Evolutionary conservation across 2,888 invertebrate genomes (phyloP).

Genomic region (Urechis unicinctus): DNA sequence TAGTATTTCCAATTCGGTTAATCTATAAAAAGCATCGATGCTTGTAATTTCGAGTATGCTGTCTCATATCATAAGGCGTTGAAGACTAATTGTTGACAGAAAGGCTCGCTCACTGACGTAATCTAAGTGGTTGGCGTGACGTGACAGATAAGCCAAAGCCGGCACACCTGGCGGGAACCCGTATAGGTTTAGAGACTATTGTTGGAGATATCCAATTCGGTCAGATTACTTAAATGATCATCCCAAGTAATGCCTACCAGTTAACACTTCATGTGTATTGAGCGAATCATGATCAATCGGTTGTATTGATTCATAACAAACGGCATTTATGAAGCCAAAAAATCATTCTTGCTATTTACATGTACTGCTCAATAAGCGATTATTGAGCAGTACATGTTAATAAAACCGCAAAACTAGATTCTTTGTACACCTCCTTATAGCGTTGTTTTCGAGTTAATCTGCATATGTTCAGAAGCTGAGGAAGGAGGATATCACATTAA

Average conservation of each 20-base stretch:
- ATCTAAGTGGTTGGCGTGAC: constrained; percentile 11
- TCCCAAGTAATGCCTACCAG: constrained; percentile 10
- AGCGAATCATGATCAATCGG: too few species aligned
- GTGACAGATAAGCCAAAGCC: not conserved
- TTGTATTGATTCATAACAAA: too few species aligned
- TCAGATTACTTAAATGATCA: constrained; percentile 8
- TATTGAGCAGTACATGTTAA: too few species aligned
- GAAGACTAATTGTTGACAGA: not conserved
- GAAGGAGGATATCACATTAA: too few species aligned
- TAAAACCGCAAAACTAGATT: too few species aligned
- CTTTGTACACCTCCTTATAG: too few species aligned
- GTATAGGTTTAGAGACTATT: constrained; percentile 6
- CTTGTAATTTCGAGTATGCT: constrained; percentile 15
- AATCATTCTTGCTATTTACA: too few species aligned
- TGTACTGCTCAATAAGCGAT: too few species aligned
- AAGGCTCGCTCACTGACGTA: constrained; percentile 13
- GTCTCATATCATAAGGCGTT: constrained; percentile 5
- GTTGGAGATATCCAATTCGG: constrained; percentile 9
- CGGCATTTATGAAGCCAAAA: too few species aligned
- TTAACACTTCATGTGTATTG: too few species aligned
- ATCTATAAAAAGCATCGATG: constrained; percentile 8
- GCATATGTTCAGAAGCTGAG: too few species aligned
- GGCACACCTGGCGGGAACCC: not conserved
- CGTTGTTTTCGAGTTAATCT: too few species aligned
- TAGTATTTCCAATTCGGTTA: constrained; percentile 7